Percentiles rank a stretch among this genome's conserved stretches.
Evolutionary conservation across 2,888 invertebrate genomes (phyloP).

Genomic region (Trilocha varians): DNA sequence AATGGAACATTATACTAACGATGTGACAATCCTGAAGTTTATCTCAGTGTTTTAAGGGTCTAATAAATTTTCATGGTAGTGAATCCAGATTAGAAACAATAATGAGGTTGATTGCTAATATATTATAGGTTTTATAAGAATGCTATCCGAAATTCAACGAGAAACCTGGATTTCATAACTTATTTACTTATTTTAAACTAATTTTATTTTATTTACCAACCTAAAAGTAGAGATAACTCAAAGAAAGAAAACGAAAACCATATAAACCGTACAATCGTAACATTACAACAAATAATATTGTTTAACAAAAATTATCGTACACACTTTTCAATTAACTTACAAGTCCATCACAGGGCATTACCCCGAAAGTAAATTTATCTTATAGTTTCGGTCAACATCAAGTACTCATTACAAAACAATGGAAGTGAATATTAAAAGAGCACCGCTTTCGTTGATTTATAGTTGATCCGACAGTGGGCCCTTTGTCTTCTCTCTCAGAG

Average conservation of each 20-base stretch:
- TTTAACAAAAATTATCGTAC: too few species aligned
- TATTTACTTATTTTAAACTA: too few species aligned
- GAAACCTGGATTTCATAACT: too few species aligned
- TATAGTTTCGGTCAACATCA: conserved; percentile 18
- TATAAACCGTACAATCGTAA: too few species aligned
- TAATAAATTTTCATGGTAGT: neutral
- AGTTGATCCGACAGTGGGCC: conserved; percentile 35
- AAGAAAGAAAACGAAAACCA: too few species aligned
- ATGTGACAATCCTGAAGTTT: neutral
- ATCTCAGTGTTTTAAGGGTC: neutral
- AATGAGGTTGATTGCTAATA: too few species aligned
- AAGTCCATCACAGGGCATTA: conserved; percentile 3
- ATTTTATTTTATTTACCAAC: too few species aligned
- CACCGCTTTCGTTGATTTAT: conserved; percentile 55
- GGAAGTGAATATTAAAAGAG: conserved; percentile 47
- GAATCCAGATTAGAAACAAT: too few species aligned
- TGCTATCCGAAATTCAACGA: too few species aligned
- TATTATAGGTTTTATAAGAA: too few species aligned
- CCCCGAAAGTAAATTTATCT: conserved; percentile 4
- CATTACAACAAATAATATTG: too few species aligned
- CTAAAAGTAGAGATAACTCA: too few species aligned
- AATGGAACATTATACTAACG: conserved; percentile 25
- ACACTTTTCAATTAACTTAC: neutral
- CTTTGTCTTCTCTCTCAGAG: conserved; percentile 43
- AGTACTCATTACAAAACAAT: conserved; percentile 40